Base-by-base conservation (phyloP, 2,113 vertebrate genomes). In the Nannospalax galili region DNA sequence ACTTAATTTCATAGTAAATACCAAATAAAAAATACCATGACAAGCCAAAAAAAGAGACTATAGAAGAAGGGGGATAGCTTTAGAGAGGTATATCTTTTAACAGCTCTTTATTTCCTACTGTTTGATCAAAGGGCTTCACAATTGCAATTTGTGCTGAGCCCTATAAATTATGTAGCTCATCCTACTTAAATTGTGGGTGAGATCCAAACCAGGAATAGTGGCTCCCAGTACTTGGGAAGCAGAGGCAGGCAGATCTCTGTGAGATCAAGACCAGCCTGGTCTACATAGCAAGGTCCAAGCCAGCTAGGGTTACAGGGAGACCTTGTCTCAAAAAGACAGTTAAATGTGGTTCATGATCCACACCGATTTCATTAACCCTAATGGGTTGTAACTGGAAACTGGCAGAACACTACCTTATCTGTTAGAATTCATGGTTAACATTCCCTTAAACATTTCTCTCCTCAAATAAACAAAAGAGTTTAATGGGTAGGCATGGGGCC, bases 361-460 rank as follows among this genome's bases (percentile, higher is more conserved):
- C 48, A 67, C 42, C n/a, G 80, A 92, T 62, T 95, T 92, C 84
- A 74, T 84, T 84, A 88, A 65, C 80, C 73, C 9, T 67, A 70
- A 85, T 84, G 37, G 16, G 12, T 75, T 93, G 56, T 84, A 84
- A 93, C 20, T 40, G 70, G 17, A 19, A 89, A 7, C 30, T 58
- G 60, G 69, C n/a, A 91, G 75, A 82, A 67, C 64, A 35, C 40
- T 74, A 58, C 24, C 64, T 73, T 74, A 70, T 48, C 91, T 26
- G 67, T 94, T 92, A 92, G 48, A 97, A 75, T 32, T 10, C 37
- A 70, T 35, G 17, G 73, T 85, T 92, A 77, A 80, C 72, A 85
- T 73, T 56, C 56, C 65, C 84, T 40, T 32, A 74, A 92, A 96
- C 11, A 84, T 80, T 84, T 87, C 91, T 85, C 81, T 62, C 72